Percentiles rank a stretch among this genome's conserved stretches.
These are phyloP conservation scores for Myiozetetes cayanensis DNA, from an alignment of 2,113 vertebrate genomes.

Conservation along the genomic window DNA sequence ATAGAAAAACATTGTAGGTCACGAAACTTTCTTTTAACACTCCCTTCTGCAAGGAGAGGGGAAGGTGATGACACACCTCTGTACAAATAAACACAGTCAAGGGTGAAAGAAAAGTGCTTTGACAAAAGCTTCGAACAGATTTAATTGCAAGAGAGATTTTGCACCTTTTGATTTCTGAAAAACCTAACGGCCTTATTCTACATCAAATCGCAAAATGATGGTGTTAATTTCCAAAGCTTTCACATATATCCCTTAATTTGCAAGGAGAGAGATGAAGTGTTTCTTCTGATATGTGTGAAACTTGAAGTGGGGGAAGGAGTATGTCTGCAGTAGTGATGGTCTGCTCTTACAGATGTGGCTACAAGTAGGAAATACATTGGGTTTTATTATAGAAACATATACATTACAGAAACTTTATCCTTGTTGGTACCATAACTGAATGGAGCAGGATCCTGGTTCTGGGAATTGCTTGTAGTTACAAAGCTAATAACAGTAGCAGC, in stretches of 20 bases:
- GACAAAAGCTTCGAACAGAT: background rate
- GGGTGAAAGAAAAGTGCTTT: background rate
- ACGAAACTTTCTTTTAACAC: slow-evolving; percentile 4
- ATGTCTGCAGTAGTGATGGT: too few relatives aligned
- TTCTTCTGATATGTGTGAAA: background rate
- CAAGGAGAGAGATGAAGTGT: background rate
- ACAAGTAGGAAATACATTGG: background rate
- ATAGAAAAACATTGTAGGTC: background rate
- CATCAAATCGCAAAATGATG: background rate
- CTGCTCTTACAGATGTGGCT: background rate
- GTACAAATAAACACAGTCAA: background rate
- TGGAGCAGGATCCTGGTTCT: background rate
- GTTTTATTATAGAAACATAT: too few relatives aligned
- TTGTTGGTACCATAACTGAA: background rate
- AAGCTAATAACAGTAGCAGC: background rate
- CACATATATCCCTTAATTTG: background rate
- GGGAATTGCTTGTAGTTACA: background rate
- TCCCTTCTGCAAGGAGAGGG: background rate
- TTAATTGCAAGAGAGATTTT: slow-evolving; percentile 5
- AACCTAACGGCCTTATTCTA: background rate
- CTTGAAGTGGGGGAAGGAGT: background rate
- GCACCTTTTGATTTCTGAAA: background rate
- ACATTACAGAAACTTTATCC: background rate
- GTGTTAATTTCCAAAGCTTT: background rate
- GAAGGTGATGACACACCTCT: background rate